A percentile compares a stretch with the other conserved stretches of the same genome.
Conservation (phyloP, 2,797 vertebrate genomes). For the Sebastes matsubarae region DNA sequence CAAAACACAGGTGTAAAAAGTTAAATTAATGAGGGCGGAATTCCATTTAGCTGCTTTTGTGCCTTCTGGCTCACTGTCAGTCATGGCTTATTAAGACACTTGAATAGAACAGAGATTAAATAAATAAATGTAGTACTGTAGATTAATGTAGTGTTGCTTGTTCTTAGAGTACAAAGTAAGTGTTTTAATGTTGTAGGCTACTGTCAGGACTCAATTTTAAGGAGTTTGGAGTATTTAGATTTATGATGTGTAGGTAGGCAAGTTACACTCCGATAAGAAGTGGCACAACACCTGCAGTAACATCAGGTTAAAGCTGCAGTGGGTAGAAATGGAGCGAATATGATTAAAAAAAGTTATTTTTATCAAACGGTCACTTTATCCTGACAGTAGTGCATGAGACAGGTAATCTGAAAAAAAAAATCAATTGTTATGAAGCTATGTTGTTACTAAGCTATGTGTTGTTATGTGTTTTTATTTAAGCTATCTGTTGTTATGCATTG, state of each 20-base stretch:
- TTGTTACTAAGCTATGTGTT: too few relatives aligned
- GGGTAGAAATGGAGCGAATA: background rate
- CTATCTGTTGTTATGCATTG: too few relatives aligned
- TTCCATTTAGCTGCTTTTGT: background rate
- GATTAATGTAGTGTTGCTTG: rapidly evolving
- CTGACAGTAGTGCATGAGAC: too few relatives aligned
- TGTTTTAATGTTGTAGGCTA: background rate
- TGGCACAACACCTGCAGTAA: rapidly evolving
- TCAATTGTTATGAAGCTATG: too few relatives aligned
- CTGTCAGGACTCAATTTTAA: background rate
- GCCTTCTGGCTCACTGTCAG: background rate
- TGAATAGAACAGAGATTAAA: background rate
- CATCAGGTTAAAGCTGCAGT: too few relatives aligned
- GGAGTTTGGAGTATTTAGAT: background rate
- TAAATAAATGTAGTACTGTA: background rate
- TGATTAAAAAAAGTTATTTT: background rate
- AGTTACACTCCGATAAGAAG: too few relatives aligned
- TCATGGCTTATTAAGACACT: background rate
- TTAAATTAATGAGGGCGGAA: background rate
- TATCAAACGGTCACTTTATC: too few relatives aligned
- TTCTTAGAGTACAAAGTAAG: background rate
- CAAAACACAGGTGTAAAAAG: background rate
- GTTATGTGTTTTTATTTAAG: too few relatives aligned
- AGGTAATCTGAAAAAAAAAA: too few relatives aligned
- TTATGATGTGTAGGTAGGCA: background rate